These are phyloP conservation scores for Propithecus perrieri DNA, from an alignment of 2,797 vertebrate species.

Conservation along the genomic window DNA sequence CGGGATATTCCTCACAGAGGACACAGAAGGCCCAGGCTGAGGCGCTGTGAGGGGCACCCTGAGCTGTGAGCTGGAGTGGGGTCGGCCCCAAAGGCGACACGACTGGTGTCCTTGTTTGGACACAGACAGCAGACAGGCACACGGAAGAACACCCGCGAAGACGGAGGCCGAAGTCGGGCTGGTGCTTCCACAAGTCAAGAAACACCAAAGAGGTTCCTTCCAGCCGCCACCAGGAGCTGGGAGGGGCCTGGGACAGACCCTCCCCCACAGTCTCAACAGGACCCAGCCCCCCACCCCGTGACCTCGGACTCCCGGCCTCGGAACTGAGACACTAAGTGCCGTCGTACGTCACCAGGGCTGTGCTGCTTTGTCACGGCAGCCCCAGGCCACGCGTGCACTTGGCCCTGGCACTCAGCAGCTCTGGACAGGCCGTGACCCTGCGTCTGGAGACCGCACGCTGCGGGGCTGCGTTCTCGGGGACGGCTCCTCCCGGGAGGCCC, in stretches of 20 bases:
- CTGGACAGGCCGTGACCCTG: neutral
- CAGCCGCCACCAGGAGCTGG: neutral
- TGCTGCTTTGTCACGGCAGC: neutral
- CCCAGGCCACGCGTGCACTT: neutral
- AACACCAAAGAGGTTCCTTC: neutral
- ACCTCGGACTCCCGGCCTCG: neutral
- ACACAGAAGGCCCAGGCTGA: neutral
- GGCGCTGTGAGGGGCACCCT: neutral
- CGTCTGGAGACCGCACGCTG: accelerated
- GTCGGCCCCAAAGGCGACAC: no score
- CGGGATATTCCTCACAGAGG: neutral
- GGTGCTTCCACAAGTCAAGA: neutral
- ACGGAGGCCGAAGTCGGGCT: neutral
- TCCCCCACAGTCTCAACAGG: neutral
- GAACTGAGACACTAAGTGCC: neutral
- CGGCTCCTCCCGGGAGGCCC: neutral
- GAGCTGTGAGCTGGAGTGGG: no score
- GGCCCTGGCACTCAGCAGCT: neutral
- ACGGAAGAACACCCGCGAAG: neutral
- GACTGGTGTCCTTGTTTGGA: neutral
- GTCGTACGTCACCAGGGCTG: no score
- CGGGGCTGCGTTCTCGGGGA: no score
- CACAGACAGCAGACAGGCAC: neutral
- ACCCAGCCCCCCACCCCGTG: neutral
- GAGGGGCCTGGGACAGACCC: neutral